Percentiles rank a stretch among this genome's conserved stretches.
Conservation (phyloP, 2,113 vertebrate species). For the Gallinago media region DNA sequence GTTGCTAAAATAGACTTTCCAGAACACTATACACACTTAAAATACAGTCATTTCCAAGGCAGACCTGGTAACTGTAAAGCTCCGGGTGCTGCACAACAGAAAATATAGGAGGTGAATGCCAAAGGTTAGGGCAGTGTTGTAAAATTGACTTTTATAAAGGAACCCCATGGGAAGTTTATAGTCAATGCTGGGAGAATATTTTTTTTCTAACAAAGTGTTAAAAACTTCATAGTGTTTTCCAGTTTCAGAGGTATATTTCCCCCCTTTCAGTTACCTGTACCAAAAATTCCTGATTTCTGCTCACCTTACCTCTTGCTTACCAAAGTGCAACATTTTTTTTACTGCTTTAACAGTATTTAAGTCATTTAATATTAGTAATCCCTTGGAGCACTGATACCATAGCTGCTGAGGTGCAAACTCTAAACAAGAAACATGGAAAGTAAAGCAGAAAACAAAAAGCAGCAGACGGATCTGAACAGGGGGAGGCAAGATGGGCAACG, state of each 20-base stretch:
- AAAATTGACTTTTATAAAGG: not conserved
- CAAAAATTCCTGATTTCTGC: not conserved
- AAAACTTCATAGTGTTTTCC: not conserved
- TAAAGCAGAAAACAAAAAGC: not conserved
- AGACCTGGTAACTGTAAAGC: not conserved
- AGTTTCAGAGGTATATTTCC: not conserved
- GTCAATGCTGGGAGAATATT: not conserved
- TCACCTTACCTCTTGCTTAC: not conserved
- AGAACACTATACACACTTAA: not conserved
- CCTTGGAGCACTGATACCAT: rapidly evolving
- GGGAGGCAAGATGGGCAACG: rapidly evolving
- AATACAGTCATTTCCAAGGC: not conserved
- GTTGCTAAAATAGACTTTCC: not conserved
- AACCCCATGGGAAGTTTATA: rapidly evolving
- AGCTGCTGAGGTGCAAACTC: not conserved
- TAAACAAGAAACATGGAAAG: not conserved
- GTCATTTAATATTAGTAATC: not conserved
- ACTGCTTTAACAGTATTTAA: not conserved
- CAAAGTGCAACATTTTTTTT: not conserved
- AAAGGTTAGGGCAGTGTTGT: not conserved
- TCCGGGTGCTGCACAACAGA: not conserved
- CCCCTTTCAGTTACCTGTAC: not conserved
- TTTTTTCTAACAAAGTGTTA: not conserved
- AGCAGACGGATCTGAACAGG: not conserved
- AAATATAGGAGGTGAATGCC: not conserved